Percentiles rank a stretch among this genome's conserved stretches.
These are phyloP conservation scores for Vespertilio murinus DNA, from an alignment of 2,797 vertebrate species.

Conservation along the genomic window DNA sequence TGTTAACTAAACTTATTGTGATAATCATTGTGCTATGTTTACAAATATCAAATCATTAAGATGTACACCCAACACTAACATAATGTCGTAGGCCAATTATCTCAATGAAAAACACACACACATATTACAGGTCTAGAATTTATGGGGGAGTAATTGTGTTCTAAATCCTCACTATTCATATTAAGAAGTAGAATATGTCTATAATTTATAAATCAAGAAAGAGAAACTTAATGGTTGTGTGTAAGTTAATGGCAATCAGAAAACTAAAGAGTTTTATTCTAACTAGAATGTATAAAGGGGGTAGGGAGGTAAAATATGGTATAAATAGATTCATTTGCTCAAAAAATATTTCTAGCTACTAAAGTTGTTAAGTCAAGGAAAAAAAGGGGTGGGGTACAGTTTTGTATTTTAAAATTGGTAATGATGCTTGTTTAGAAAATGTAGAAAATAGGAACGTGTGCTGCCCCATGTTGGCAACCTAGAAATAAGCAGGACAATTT, in stretches of 20 bases:
- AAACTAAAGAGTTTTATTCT: neutral
- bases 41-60: neutral
- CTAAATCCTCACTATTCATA: constrained; percentile 1
- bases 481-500: neutral
- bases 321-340: neutral
- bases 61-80: neutral
- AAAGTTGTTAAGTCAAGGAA: neutral
- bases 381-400: neutral
- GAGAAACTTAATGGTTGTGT: neutral
- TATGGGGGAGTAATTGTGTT: neutral
- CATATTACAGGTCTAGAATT: neutral
- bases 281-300: neutral
- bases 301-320: neutral
- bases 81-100: neutral
- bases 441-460: neutral
- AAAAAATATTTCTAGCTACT: neutral
- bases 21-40: neutral
- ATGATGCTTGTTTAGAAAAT: neutral
- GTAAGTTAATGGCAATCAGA: neutral
- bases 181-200: neutral
- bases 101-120: neutral
- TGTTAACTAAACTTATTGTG: neutral
- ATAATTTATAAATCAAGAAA: neutral
- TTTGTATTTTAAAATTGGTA: neutral
- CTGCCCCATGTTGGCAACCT: neutral